phyloP scores from a whole-genome alignment of 1,140 invertebrate species.

The Eueides isabella region DNA sequence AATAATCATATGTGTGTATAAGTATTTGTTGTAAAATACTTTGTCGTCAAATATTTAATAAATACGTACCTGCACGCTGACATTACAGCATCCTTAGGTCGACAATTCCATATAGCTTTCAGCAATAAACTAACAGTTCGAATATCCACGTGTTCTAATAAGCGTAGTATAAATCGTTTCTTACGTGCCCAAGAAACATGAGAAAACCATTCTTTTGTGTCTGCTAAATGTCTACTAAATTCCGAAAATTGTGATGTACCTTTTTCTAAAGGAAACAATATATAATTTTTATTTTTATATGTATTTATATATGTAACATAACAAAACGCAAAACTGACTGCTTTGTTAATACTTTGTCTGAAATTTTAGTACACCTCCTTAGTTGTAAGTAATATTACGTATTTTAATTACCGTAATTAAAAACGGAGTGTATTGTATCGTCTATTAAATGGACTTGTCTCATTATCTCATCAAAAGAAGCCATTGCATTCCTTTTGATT shows the following conservation, averaged over 20 bases:
- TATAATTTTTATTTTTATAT: no score
- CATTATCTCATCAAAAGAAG: slow-evolving; percentile 58
- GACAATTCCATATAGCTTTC: slow-evolving; percentile 71
- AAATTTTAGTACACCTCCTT: neutral
- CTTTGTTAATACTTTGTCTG: no score
- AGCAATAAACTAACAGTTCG: slow-evolving; percentile 63
- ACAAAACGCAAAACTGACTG: no score
- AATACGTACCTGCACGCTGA: slow-evolving; percentile 52
- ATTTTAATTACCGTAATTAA: slow-evolving; percentile 3
- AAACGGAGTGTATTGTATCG: slow-evolving; percentile 25
- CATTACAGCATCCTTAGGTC: slow-evolving; percentile 63
- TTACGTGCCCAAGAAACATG: slow-evolving; percentile 65
- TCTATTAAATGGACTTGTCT: slow-evolving; percentile 59
- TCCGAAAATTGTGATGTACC: slow-evolving; percentile 41
- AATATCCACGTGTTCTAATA: slow-evolving; percentile 53
- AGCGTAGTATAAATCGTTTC: slow-evolving; percentile 56
- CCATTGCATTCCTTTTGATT: slow-evolving; percentile 37
- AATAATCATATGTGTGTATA: no score
- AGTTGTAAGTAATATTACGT: neutral
- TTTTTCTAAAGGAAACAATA: slow-evolving; percentile 25
- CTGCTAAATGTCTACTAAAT: slow-evolving; percentile 55
- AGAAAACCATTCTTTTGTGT: slow-evolving; percentile 62
- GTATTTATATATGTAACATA: no score
- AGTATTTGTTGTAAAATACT: neutral
- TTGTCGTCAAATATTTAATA: neutral